A percentile compares a stretch with the other conserved stretches of the same genome.
Conservation (phyloP, 2,113 vertebrate species). For the Gymnorhina tibicen region DNA sequence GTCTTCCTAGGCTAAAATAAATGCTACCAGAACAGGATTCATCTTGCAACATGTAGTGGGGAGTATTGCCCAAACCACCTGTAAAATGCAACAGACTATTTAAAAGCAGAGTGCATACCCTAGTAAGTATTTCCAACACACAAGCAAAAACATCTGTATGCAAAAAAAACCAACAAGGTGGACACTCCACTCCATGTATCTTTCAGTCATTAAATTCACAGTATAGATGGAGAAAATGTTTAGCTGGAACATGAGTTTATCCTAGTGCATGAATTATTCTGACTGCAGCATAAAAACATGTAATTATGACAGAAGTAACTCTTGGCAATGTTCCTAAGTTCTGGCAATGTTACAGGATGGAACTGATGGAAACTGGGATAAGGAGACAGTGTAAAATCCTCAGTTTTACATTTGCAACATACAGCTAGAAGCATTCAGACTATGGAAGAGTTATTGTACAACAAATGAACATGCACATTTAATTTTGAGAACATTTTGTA, state of each 20-base stretch:
- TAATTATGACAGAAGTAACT: not conserved
- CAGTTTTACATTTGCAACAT: not conserved
- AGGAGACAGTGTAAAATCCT: not conserved
- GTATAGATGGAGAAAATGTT: not conserved
- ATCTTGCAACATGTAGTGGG: not conserved
- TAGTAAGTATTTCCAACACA: not conserved
- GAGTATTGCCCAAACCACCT: not conserved
- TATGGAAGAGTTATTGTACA: not conserved
- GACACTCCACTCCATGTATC: not conserved
- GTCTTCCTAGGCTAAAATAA: not conserved
- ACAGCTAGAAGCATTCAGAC: not conserved
- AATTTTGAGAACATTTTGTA: slow-evolving; percentile 39
- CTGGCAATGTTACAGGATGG: not conserved
- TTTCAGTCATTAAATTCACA: not conserved
- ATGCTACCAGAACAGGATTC: not conserved
- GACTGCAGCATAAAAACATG: not conserved
- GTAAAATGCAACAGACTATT: not conserved
- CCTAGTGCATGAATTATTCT: not conserved
- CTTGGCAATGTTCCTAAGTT: not conserved
- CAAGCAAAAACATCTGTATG: not conserved
- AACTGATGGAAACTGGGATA: not conserved
- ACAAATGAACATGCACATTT: not conserved
- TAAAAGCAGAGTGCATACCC: not conserved
- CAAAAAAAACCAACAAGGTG: not conserved
- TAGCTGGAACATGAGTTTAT: not conserved